These are phyloP conservation scores for Ammospiza caudacuta DNA, from an alignment of 2,113 vertebrate genomes.

Conservation along the genomic window DNA sequence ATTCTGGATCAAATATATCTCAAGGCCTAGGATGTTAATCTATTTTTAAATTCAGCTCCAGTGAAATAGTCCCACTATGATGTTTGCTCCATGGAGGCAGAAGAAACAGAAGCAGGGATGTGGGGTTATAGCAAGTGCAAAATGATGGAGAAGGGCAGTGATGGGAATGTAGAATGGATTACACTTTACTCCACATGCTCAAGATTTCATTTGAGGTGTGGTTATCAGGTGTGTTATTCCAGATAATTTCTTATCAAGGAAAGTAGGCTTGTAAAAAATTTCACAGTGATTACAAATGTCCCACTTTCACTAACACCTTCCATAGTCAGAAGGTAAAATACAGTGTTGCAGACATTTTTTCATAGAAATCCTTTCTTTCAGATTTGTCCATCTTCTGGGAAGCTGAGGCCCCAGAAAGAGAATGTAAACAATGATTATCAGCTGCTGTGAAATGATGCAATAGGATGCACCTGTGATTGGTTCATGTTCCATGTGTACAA, in stretches of 20 bases:
- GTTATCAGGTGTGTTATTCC: background rate
- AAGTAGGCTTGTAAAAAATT: background rate
- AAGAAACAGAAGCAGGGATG: background rate
- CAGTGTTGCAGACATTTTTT: background rate
- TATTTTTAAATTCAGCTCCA: background rate
- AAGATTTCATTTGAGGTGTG: background rate
- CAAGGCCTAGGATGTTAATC: background rate
- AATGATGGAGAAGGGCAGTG: background rate
- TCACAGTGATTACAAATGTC: background rate
- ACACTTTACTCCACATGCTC: background rate
- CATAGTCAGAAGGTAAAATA: background rate
- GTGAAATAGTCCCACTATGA: background rate
- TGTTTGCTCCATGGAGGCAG: accelerated
- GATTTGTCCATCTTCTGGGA: too few species aligned
- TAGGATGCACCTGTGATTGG: too few species aligned
- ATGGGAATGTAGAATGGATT: background rate
- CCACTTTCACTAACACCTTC: background rate
- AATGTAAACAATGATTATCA: too few species aligned
- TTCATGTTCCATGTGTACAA: too few species aligned
- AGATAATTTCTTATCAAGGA: background rate
- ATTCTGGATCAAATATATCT: background rate
- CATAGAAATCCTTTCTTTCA: too few species aligned
- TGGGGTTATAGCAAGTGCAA: background rate
- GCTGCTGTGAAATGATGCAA: too few species aligned
- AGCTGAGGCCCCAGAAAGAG: too few species aligned